Evolutionary conservation across 2,113 vertebrate species (phyloP), one percentile per base, ranked within the genome.

Genomic region (Picathartes gymnocephalus): DNA sequence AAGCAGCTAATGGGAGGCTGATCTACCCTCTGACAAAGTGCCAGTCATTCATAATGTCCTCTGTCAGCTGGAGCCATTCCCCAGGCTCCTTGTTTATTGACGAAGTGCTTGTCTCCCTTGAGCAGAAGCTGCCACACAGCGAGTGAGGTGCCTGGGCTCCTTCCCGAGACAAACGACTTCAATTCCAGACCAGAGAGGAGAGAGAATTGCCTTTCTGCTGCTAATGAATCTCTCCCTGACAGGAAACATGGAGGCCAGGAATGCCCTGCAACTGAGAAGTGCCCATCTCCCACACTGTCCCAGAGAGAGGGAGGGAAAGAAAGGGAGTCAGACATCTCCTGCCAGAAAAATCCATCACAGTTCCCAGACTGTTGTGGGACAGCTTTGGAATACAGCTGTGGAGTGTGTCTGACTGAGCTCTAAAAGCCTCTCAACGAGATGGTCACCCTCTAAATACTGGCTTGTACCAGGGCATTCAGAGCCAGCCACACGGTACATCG

Each of bases 21-120:
- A 88, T 71, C 68, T 73, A 86, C 79, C 44, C 88, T 78, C 39
- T 4, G 39, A 51, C 78, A 66, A 80, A 78, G 54, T 24, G 51
- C 44, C 2, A 7, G 82, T 86, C 19, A 3, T 95, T 95, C 93
- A 96, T 95, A 95, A 95, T 7, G 37, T 81, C 53, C 79, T 81
- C 88, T 92, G 95, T 86, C 93, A 95, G 64, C 69, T 73, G 82
- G 56, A 96, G 88, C 79, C 79, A 22, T 94, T 88, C 95, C 82
- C 87, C 69, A 64, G 93, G 88, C 88, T 95, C 88, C 96, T 86
- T 96, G 93, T 94, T 96, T 96, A 94, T 90, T 96, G 93, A 96
- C 25, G 0, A 78, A 93, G 51, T 53, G 68, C 71, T 92, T 95
- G 95, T 93, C 90, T 92, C 88, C 92, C 88, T 93, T 70, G 88